Percentiles rank a stretch among this genome's conserved stretches.
Evolutionary conservation across 2,113 vertebrate species (phyloP).

Genomic region (Microcebus griseorufus): DNA sequence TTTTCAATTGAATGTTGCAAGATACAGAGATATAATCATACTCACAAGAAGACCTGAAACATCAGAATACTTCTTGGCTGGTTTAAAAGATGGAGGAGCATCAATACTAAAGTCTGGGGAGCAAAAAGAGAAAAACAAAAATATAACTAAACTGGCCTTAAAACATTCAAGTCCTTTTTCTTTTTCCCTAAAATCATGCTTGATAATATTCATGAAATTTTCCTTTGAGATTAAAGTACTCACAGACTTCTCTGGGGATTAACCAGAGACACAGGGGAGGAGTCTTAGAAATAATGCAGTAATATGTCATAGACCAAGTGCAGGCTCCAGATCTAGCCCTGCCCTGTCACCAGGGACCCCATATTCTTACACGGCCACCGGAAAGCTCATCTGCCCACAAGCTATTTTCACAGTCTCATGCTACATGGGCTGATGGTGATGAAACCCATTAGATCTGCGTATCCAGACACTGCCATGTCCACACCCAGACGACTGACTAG

Average conservation of each 20-base stretch:
- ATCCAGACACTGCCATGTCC: background rate
- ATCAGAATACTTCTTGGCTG: no score
- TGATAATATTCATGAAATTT: background rate
- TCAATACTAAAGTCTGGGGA: conserved; percentile 95
- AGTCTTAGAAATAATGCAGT: background rate
- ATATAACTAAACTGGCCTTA: background rate
- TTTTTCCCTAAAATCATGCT: background rate
- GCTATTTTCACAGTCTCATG: background rate
- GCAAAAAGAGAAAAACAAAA: background rate
- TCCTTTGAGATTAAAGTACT: conserved; percentile 21
- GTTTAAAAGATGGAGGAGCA: no score
- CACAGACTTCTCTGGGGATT: conserved; percentile 44
- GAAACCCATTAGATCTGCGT: conserved; percentile 8
- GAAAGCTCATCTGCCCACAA: conserved; percentile 3
- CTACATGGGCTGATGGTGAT: background rate
- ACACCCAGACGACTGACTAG: conserved; percentile 49
- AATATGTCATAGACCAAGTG: background rate
- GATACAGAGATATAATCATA: no score
- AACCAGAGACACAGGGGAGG: conserved; percentile 29
- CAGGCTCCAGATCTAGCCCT: background rate
- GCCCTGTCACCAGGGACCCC: background rate
- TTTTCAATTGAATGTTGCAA: no score
- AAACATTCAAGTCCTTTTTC: background rate
- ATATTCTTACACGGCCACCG: background rate
- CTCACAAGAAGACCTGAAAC: no score